These are phyloP conservation scores for Nothoprocta pentlandii DNA, from an alignment of 2,113 vertebrate species.

Conservation along the genomic window DNA sequence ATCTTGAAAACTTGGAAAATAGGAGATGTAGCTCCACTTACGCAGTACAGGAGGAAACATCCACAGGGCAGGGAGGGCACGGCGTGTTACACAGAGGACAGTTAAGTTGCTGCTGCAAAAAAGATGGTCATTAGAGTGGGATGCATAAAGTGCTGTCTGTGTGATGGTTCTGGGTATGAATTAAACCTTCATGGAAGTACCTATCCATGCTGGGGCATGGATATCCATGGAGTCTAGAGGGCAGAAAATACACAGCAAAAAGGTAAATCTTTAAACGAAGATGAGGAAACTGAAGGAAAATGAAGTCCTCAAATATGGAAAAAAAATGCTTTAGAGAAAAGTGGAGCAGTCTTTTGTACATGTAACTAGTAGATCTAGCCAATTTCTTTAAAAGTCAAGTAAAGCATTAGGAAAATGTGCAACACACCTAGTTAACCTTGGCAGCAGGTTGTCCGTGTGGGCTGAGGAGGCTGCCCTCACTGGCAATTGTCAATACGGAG, in stretches of 20 bases:
- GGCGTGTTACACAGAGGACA: not conserved
- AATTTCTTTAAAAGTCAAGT: not conserved
- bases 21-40: not conserved
- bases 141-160: not conserved
- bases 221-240: not conserved
- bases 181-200: not conserved
- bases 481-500: not conserved
- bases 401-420: not conserved
- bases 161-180: not conserved
- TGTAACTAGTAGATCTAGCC: not conserved
- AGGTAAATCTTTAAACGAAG: not conserved
- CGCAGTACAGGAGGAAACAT: not conserved
- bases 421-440: not conserved
- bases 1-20: not conserved
- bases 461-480: not conserved
- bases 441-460: not conserved
- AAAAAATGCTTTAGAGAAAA: not conserved
- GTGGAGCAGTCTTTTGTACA: not conserved
- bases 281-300: not conserved
- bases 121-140: fast-evolving
- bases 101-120: not conserved
- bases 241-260: not conserved
- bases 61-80: not conserved
- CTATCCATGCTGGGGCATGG: not conserved
- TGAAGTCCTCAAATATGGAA: not conserved